Conservation (phyloP, 2,113 vertebrate genomes). For the Lota lota region DNA sequence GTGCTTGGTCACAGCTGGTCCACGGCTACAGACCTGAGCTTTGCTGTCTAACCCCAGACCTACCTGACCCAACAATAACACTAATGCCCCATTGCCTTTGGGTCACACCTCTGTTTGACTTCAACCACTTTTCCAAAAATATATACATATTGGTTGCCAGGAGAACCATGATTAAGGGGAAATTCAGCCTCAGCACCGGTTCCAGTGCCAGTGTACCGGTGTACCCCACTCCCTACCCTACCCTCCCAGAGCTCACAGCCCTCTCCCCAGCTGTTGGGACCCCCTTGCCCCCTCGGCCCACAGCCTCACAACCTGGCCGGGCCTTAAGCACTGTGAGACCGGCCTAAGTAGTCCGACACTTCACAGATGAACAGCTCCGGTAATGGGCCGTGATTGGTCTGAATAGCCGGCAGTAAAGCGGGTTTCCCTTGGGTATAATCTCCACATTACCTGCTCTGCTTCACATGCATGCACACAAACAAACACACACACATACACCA, state of each 20-base stretch:
- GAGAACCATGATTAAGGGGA: slow-evolving; percentile 3
- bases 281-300: slow-evolving; percentile 14
- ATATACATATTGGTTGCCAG: background rate
- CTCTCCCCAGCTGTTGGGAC: slow-evolving; percentile 1
- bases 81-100: too few relatives aligned
- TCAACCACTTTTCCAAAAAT: too few relatives aligned
- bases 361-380: slow-evolving; percentile 66
- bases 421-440: slow-evolving; percentile 59
- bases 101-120: too few relatives aligned
- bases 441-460: slow-evolving; percentile 56
- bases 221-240: slow-evolving; percentile 40
- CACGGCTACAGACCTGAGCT: too few relatives aligned
- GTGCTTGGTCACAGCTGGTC: too few relatives aligned
- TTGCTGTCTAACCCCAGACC: too few relatives aligned
- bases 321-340: slow-evolving; percentile 68
- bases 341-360: slow-evolving; percentile 64
- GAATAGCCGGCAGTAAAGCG: slow-evolving; percentile 45
- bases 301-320: slow-evolving; percentile 47
- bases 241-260: slow-evolving; percentile 7
- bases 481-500: slow-evolving; percentile 2
- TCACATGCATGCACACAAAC: slow-evolving; percentile 34
- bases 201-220: slow-evolving; percentile 13
- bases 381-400: slow-evolving; percentile 67
- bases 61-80: too few relatives aligned
- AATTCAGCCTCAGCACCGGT: slow-evolving; percentile 26